Conservation (phyloP, 2,888 invertebrate species). For the Theretra japonica region DNA sequence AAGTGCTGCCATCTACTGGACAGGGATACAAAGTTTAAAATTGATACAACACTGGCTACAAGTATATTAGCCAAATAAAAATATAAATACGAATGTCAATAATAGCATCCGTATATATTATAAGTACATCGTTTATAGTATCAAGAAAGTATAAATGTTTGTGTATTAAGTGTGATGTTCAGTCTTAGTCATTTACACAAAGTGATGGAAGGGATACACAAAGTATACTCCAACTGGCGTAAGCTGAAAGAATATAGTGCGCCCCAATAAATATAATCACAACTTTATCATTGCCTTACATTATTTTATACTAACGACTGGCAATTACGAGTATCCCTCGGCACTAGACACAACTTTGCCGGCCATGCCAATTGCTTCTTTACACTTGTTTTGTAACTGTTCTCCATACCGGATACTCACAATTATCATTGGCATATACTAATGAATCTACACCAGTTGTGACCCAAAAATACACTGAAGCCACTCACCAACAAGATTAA, state of each 20-base stretch:
- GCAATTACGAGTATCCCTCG: too few relatives aligned
- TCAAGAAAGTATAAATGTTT: conserved; percentile 54
- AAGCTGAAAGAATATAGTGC: conserved; percentile 4
- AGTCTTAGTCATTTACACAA: conserved; percentile 28
- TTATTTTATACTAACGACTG: too few relatives aligned
- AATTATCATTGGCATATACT: not conserved
- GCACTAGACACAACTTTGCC: too few relatives aligned
- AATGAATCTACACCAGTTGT: not conserved
- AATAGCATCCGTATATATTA: conserved; percentile 52
- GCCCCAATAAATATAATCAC: not conserved
- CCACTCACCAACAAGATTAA: not conserved
- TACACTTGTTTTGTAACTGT: too few relatives aligned
- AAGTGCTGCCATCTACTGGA: not conserved
- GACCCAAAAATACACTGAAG: not conserved
- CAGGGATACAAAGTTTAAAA: not conserved
- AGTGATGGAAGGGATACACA: conserved; percentile 26
- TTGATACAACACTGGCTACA: not conserved
- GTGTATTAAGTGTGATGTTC: conserved; percentile 26
- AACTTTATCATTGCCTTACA: not conserved
- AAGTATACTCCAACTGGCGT: conserved; percentile 18
- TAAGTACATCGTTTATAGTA: conserved; percentile 68
- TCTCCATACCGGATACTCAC: too few relatives aligned
- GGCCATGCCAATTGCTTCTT: too few relatives aligned
- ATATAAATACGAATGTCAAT: conserved; percentile 21
- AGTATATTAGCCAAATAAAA: conserved; percentile 7